Conservation (phyloP, 2,113 vertebrate genomes). For the Perognathus longimembris region DNA sequence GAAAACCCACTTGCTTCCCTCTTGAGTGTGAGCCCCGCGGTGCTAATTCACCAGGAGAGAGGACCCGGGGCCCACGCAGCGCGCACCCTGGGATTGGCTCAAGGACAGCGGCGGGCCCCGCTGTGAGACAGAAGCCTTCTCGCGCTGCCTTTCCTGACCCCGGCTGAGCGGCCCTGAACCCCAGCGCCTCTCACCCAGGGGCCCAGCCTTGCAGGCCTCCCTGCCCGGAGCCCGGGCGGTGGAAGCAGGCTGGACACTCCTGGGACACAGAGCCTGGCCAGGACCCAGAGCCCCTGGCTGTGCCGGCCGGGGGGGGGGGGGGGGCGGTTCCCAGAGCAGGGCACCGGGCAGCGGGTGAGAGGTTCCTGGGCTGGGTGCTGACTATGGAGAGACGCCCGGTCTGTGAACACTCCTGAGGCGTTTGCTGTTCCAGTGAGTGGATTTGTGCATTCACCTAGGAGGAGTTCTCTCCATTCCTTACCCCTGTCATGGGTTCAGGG, state of each 20-base stretch:
- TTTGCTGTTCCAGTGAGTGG: neutral
- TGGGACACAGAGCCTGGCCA: too few relatives aligned
- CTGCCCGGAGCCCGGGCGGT: neutral
- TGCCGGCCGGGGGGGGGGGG: too few relatives aligned
- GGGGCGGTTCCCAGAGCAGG: neutral
- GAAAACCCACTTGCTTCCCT: neutral
- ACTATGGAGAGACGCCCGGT: accelerated
- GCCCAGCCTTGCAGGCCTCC: neutral
- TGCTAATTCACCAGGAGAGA: neutral
- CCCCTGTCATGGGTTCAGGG: accelerated
- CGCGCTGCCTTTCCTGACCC: neutral
- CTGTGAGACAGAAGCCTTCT: neutral
- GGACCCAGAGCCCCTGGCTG: too few relatives aligned
- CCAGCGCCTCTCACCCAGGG: accelerated
- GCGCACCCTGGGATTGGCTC: neutral
- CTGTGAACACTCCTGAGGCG: neutral
- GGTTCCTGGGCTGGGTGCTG: neutral
- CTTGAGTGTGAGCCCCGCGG: neutral
- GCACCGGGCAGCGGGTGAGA: neutral
- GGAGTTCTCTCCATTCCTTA: accelerated
- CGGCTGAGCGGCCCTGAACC: neutral
- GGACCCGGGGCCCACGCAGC: too few relatives aligned
- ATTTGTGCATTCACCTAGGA: neutral
- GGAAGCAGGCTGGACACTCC: neutral
- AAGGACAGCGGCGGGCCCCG: neutral